Conservation (phyloP, 2,797 vertebrate genomes). For the Adelosebastes latens region DNA sequence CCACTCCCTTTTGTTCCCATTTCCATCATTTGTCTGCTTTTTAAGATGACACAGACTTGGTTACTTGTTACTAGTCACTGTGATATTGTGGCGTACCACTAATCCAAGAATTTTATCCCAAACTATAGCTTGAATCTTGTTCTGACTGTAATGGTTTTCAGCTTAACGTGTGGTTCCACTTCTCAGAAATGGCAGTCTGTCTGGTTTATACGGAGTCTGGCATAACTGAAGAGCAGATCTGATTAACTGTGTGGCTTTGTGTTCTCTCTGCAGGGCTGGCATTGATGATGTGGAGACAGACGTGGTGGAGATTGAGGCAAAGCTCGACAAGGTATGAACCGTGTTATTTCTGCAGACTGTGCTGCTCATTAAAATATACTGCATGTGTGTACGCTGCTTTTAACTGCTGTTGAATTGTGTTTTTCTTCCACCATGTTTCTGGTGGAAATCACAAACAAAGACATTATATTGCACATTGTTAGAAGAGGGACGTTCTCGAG, state of each 20-base stretch:
- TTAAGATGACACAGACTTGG: not conserved
- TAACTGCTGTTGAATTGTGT: not conserved
- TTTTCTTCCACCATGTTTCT: not conserved
- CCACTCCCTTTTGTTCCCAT: not conserved
- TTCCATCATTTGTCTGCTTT: not conserved
- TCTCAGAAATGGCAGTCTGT: constrained; percentile 12
- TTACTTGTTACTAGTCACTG: constrained; percentile 4
- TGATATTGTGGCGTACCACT: constrained; percentile 15
- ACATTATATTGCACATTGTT: not conserved
- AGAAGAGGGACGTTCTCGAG: not conserved
- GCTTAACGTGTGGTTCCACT: constrained; percentile 22
- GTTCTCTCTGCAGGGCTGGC: constrained; percentile 87
- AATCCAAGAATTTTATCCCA: constrained; percentile 27
- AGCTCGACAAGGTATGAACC: constrained; percentile 92
- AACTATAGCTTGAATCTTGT: constrained; percentile 21
- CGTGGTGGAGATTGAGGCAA: constrained; percentile 96
- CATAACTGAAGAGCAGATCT: constrained; percentile 16
- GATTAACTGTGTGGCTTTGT: constrained; percentile 48
- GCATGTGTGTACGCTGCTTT: not conserved
- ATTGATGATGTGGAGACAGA: constrained; percentile 97
- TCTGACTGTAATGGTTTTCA: constrained; percentile 22
- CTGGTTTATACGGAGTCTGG: not conserved
- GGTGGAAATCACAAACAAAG: not conserved
- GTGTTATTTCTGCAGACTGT: not conserved
- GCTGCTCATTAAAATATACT: not conserved